Evolutionary conservation across 1,140 invertebrate genomes (phyloP), one percentile per base, ranked within the genome.

Genomic region (Bombus waltoni): DNA sequence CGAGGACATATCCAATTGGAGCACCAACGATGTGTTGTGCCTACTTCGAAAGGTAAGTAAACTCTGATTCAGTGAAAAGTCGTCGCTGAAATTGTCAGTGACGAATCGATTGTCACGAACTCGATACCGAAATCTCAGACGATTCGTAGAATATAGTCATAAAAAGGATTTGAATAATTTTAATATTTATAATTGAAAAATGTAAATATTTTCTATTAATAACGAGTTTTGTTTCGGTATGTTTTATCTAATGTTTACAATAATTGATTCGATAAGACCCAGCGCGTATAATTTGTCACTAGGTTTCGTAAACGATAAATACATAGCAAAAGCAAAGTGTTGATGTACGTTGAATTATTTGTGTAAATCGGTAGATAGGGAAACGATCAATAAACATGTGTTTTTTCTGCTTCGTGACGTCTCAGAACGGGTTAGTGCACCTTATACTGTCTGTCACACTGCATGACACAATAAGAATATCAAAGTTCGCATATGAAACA

Each of bases 31-130:
- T 6, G 94, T 95, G 65, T 53, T 94, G 32, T 81, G 83, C 2
- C 68, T 94, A 35, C 83, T 95, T 32, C 90, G 85, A 86, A 95
- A 95, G 92, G 94, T 95, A 79, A 94, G 94, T 89, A 76, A 89
- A 89, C 78, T 88, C n/a, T 25, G 28, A 38, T 18, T 32, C 15
- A n/a, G n/a, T n/a, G 4, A 25, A 38, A 78, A 66, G 32, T 25
- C 3, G 40, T n/a, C 28, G 6, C 8, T 18, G 22, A 18, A 25
- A 40, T 35, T 66, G 44, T 35, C 62, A 70, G 42, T 6, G 32
- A 1, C 38, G 22, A 22, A 59, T 42, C 9, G n/a, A 22, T 53
- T 6, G 53, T 28, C 38, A 13, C 13, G 40, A 82, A 73, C n/a
- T 79, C 28, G 47, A 53, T 18, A 22, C 10, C 9, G 10, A 65